These are phyloP conservation scores for Sphaeramia orbicularis DNA, from an alignment of 2,797 vertebrate genomes.

Conservation along the genomic window DNA sequence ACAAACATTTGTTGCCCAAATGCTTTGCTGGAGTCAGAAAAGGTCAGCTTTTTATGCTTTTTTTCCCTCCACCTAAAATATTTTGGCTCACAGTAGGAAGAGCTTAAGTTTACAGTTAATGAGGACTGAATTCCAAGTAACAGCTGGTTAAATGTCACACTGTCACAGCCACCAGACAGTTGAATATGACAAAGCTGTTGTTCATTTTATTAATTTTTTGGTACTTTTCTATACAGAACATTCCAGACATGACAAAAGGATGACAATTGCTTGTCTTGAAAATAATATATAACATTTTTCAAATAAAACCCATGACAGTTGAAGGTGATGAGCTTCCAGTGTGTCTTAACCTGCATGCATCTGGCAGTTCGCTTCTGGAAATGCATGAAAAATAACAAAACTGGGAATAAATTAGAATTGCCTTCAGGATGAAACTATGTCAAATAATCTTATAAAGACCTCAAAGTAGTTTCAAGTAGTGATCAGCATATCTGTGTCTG, in stretches of 20 bases:
- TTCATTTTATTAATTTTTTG: too few relatives aligned
- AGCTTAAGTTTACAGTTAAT: not conserved
- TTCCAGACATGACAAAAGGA: too few relatives aligned
- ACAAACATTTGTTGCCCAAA: not conserved
- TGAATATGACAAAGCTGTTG: not conserved
- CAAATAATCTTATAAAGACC: not conserved
- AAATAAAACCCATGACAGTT: not conserved
- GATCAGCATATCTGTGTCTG: conserved; percentile 1
- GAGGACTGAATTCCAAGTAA: not conserved
- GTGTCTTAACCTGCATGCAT: conserved; percentile 1
- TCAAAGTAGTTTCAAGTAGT: not conserved
- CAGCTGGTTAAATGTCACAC: not conserved
- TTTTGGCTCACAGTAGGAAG: not conserved
- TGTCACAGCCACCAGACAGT: not conserved
- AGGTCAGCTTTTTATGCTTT: not conserved
- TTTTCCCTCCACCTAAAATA: not conserved
- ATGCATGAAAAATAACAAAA: conserved; percentile 21
- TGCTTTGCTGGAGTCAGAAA: not conserved
- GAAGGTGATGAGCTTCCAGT: conserved; percentile 1
- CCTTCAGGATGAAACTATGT: conserved; percentile 28
- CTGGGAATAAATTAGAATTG: conserved; percentile 25
- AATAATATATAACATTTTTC: conserved; percentile 14
- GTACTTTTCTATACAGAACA: too few relatives aligned
- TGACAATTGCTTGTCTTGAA: too few relatives aligned
- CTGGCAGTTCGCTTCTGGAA: conserved; percentile 6